Evolutionary conservation across 2,797 vertebrate genomes (phyloP).

Genomic region (Kryptolebias ocellatus): DNA sequence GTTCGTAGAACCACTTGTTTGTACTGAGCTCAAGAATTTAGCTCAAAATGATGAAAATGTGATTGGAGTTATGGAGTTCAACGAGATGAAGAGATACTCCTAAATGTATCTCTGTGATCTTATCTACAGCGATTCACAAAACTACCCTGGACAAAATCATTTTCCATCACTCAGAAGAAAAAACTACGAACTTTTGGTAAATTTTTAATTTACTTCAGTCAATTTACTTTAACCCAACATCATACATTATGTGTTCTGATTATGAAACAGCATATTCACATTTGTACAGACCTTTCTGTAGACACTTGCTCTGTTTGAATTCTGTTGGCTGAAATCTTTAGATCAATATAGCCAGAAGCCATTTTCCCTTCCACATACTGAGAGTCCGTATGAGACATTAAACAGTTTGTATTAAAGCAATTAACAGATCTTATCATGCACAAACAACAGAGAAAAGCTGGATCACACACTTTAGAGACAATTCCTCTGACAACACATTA

Average conservation of each 20-base stretch:
- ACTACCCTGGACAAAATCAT: constrained; percentile 22
- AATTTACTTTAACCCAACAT: background rate
- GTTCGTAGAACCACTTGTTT: constrained; percentile 17
- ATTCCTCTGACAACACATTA: constrained; percentile 66
- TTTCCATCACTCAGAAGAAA: constrained; percentile 33
- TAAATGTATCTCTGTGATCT: constrained; percentile 40
- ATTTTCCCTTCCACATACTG: constrained; percentile 2
- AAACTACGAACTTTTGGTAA: constrained; percentile 4
- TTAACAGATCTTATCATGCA: constrained; percentile 52
- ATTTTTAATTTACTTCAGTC: constrained; percentile 3
- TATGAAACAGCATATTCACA: constrained; percentile 1
- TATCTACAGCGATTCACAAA: constrained; percentile 18
- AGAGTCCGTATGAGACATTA: constrained; percentile 6
- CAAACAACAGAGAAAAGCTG: constrained; percentile 37
- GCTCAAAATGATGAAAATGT: constrained; percentile 46
- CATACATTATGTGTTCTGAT: background rate
- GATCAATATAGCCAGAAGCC: background rate
- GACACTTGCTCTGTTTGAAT: background rate
- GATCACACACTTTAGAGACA: constrained; percentile 53
- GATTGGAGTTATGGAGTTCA: constrained; percentile 62
- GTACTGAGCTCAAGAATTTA: background rate
- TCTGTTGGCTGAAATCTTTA: background rate
- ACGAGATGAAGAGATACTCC: constrained; percentile 46
- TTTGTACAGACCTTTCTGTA: background rate
- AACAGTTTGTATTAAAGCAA: constrained; percentile 37